phyloP scores from a whole-genome alignment of 2,888 invertebrate species.

The Furcula furcula region DNA sequence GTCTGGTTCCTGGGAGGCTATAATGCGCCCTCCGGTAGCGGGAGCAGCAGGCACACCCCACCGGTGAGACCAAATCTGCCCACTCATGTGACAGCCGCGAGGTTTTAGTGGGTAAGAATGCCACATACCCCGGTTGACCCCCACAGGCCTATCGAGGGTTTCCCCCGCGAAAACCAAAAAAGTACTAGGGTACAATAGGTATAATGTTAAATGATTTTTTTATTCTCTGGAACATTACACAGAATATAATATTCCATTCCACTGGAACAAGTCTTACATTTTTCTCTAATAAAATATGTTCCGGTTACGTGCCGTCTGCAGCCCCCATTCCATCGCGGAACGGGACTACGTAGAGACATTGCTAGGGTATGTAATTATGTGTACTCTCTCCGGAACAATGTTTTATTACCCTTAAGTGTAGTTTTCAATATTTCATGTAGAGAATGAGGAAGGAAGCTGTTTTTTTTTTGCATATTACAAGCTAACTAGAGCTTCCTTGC shows the following conservation, averaged over 20 bases:
- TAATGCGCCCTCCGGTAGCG: too few relatives aligned
- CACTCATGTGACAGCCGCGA: too few relatives aligned
- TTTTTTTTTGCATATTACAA: neutral
- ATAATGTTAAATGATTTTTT: too few relatives aligned
- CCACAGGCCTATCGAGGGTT: too few relatives aligned
- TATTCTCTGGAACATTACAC: neutral
- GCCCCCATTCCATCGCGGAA: neutral
- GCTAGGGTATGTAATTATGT: constrained; percentile 1
- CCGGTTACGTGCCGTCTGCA: neutral
- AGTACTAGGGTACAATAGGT: too few relatives aligned
- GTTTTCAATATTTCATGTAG: neutral
- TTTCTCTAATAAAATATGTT: neutral
- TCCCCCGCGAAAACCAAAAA: too few relatives aligned
- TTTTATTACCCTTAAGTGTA: neutral
- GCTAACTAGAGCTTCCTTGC: too few relatives aligned
- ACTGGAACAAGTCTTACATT: neutral
- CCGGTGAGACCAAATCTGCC: too few relatives aligned
- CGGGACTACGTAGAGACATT: neutral
- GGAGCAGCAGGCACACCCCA: too few relatives aligned
- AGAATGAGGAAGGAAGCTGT: neutral
- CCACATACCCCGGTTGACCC: too few relatives aligned
- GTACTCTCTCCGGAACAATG: neutral
- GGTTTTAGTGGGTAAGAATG: too few relatives aligned
- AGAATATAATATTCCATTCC: neutral
- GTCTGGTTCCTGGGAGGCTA: too few relatives aligned